Percentiles rank a stretch among this genome's conserved stretches.
phyloP scores from a whole-genome alignment of 2,888 invertebrate species.

The Drosophila paranaensis region DNA sequence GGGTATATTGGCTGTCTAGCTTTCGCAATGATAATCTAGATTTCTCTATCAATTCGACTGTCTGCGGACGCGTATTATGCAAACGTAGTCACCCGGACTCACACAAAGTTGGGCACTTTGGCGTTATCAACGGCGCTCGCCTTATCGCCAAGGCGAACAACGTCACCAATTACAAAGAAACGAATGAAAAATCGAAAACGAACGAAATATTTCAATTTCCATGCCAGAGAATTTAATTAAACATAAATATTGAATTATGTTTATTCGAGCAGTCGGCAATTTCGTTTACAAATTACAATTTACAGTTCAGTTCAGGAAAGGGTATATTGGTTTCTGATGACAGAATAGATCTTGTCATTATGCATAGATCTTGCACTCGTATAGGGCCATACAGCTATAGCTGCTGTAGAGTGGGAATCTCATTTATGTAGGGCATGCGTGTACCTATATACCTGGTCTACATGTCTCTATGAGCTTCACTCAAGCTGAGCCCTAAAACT shows the following conservation, averaged over 20 bases:
- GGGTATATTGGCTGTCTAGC: background rate
- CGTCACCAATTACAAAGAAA: constrained; percentile 45
- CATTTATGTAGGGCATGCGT: background rate
- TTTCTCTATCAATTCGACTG: background rate
- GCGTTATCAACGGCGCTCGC: constrained; percentile 19
- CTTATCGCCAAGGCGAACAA: constrained; percentile 35
- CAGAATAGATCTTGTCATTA: too few relatives aligned
- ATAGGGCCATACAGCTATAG: background rate
- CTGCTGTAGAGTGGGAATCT: background rate
- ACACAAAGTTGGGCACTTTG: background rate
- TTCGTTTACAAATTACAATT: constrained; percentile 4
- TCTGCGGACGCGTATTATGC: background rate
- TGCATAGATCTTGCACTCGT: too few relatives aligned
- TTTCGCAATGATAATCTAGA: background rate
- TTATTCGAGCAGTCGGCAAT: constrained; percentile 23
- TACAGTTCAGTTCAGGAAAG: constrained; percentile 4
- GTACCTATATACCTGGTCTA: background rate
- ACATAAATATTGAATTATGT: constrained; percentile 60
- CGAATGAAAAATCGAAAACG: background rate
- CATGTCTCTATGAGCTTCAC: background rate
- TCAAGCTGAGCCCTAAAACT: background rate
- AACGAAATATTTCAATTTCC: constrained; percentile 43
- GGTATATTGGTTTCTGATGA: background rate
- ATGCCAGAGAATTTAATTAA: constrained; percentile 65
- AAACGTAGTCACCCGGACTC: background rate